Conservation (phyloP, 2,797 vertebrate species). For the Lacerta viridis region DNA sequence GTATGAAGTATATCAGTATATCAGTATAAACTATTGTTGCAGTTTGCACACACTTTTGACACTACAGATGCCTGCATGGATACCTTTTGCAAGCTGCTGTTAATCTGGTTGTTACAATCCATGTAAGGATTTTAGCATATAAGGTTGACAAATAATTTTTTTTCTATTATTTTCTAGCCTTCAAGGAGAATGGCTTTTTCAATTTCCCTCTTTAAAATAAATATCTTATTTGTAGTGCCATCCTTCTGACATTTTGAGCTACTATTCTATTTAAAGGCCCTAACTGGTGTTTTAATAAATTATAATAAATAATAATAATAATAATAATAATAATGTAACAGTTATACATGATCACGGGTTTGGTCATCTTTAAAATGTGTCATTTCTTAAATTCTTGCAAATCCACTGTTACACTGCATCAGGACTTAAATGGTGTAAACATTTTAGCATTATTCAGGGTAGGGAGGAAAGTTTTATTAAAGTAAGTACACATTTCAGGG, state of each 20-base stretch:
- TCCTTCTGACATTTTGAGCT: not conserved
- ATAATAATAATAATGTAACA: not conserved
- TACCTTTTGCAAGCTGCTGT: not conserved
- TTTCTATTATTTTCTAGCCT: no score
- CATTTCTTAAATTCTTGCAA: not conserved
- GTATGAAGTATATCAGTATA: not conserved
- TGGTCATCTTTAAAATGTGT: not conserved
- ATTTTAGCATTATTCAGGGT: not conserved
- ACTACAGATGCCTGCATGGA: not conserved
- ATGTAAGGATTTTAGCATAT: not conserved
- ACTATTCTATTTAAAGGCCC: not conserved
- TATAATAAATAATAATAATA: no score
- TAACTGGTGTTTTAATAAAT: not conserved
- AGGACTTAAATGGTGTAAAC: not conserved
- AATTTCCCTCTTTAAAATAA: not conserved
- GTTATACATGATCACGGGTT: not conserved
- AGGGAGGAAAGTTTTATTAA: not conserved
- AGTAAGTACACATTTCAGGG: not conserved
- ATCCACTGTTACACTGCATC: not conserved
- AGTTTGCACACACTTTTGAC: not conserved
- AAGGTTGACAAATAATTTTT: not conserved
- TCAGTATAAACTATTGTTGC: not conserved
- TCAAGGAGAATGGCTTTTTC: not conserved
- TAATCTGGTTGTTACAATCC: not conserved
- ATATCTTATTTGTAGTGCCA: not conserved